phyloP scores from a whole-genome alignment of 2,797 vertebrate species.

The Sebastes diaconus region DNA sequence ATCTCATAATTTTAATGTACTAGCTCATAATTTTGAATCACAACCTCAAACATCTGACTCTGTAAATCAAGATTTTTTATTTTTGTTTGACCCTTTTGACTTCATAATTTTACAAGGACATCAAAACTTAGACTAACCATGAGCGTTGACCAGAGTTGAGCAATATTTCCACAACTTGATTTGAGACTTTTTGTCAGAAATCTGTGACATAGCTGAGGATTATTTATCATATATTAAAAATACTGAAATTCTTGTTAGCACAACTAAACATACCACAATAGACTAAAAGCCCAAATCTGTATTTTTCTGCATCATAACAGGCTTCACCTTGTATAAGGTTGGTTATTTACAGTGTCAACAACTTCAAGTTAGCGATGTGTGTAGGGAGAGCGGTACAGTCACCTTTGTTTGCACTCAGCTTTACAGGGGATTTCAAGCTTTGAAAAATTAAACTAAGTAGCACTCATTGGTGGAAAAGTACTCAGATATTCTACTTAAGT shows the following conservation, averaged over 20 bases:
- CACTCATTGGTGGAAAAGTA: too few relatives aligned
- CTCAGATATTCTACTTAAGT: too few relatives aligned
- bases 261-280: neutral
- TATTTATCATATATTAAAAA: neutral
- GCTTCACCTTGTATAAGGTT: neutral
- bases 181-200: neutral
- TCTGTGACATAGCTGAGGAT: neutral
- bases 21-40: neutral
- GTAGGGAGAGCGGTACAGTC: neutral
- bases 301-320: neutral
- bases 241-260: neutral
- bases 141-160: neutral
- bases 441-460: neutral
- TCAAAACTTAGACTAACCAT: neutral
- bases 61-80: rapidly evolving
- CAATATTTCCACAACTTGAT: neutral
- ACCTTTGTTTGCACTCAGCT: neutral
- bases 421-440: neutral
- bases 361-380: neutral
- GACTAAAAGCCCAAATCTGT: neutral
- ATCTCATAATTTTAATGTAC: neutral
- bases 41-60: neutral
- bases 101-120: too few relatives aligned
- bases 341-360: neutral
- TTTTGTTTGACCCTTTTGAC: too few relatives aligned